Conservation (phyloP, 2,113 vertebrate genomes). For the Empidonax alnorum region DNA sequence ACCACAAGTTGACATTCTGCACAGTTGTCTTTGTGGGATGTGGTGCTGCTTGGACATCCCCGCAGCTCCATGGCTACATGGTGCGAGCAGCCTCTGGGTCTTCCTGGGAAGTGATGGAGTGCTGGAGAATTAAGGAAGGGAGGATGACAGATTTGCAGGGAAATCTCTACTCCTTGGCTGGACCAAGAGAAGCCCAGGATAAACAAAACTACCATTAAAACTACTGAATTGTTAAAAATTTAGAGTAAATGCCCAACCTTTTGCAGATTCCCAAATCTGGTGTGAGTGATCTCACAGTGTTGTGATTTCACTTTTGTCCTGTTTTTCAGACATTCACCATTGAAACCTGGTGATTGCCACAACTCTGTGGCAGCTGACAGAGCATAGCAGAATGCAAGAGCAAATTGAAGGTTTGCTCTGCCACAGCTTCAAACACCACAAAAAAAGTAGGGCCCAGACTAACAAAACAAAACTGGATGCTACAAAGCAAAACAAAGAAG, state of each 20-base stretch:
- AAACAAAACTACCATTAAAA: not conserved
- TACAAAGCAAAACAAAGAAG: not conserved
- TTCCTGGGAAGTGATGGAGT: not conserved
- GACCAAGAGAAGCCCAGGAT: not conserved
- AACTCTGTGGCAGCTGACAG: not conserved
- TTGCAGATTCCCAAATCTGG: not conserved
- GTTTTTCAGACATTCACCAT: not conserved
- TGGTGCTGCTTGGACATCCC: too few species aligned
- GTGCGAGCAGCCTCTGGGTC: not conserved
- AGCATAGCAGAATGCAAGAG: not conserved
- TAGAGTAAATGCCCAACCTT: not conserved
- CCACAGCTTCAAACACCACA: not conserved
- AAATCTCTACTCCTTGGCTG: not conserved
- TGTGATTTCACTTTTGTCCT: not conserved
- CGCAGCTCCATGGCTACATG: accelerated
- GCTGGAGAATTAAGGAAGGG: not conserved
- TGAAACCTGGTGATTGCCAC: not conserved
- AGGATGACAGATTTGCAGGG: not conserved
- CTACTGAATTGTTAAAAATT: not conserved
- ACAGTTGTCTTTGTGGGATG: not conserved
- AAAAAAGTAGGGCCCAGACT: not conserved
- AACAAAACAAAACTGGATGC: not conserved
- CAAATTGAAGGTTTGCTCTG: not conserved
- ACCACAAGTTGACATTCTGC: not conserved
- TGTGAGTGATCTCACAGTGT: not conserved